Conservation (phyloP, 2,888 invertebrate species). For the Metallyticus violacea region DNA sequence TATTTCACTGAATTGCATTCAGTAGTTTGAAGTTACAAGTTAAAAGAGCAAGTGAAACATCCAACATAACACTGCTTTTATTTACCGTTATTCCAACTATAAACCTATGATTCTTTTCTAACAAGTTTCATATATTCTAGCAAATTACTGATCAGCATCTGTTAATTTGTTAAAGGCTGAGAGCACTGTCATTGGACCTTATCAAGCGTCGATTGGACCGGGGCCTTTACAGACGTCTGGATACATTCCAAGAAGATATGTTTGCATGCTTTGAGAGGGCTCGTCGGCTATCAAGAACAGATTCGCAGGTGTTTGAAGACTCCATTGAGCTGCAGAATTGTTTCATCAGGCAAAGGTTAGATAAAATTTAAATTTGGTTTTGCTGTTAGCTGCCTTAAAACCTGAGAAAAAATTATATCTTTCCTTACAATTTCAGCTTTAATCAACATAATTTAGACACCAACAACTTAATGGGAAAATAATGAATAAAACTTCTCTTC, state of each 20-base stretch:
- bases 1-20: too few relatives aligned
- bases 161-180: constrained; percentile 53
- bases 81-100: too few relatives aligned
- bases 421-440: too few relatives aligned
- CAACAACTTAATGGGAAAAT: too few relatives aligned
- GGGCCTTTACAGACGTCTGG: constrained; percentile 88
- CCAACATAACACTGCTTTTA: too few relatives aligned
- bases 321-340: constrained; percentile 88
- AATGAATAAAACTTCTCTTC: not conserved
- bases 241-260: constrained; percentile 94
- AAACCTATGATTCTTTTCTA: too few relatives aligned
- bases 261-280: constrained; percentile 89
- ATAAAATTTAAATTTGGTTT: not conserved
- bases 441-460: too few relatives aligned
- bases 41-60: too few relatives aligned
- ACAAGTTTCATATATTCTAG: too few relatives aligned
- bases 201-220: constrained; percentile 90
- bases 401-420: too few relatives aligned
- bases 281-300: constrained; percentile 80
- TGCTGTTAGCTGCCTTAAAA: too few relatives aligned
- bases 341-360: constrained; percentile 63
- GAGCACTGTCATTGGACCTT: constrained; percentile 86
- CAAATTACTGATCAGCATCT: not conserved
- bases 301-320: constrained; percentile 95
- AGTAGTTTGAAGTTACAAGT: too few relatives aligned